Evolutionary conservation across 2,888 invertebrate genomes (phyloP), one percentile per base, ranked within the genome.

Genomic region (Latrodectus elegans): DNA sequence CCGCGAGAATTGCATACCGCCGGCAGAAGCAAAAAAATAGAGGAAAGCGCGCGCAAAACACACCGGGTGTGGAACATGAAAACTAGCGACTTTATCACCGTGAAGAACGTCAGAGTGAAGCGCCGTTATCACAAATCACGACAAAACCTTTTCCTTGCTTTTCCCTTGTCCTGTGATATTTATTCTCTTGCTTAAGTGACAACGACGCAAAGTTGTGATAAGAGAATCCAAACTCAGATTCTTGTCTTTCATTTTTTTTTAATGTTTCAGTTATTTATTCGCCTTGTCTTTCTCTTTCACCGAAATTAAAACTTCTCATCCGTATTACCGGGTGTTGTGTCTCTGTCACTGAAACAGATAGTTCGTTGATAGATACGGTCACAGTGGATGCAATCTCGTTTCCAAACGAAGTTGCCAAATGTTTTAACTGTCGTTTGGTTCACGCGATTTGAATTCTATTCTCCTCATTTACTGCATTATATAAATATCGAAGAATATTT

Each of bases 61-160:
- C 26, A 55, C 52, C n/a, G 22, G 22, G 68, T 68, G 68, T 68
- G 38, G 55, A 84, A 84, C 79, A 84, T 84, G 78, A 84, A 84
- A 79, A 79, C 84, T 68, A 52, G 84, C 79, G 84, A 74, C 73
- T 84, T 84, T 84, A 84, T 84, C 84, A 79, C 74, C 22, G 22
- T 68, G 75, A 15, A 14, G 71, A 74, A 68, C 71, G 85, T 85
- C 85, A 85, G 79, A 85, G 75, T 26, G 38, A 65, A 76, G 65
- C 80, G 80, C 52, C 80, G 80, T 85, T 85, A 85, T 85, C 85
- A 74, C 85, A 85, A 85, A 85, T 85, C 85, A 80, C 75, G 70
- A 68, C 75, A 64, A 55, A 65, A 77, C 72, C 22, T 84, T 65
- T 53, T 76, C 60, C 76, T 77, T 77, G 70, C 60, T 71, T 78